phyloP scores from a whole-genome alignment of 2,113 vertebrate species.

The Machaerirhynchus nigripectus region DNA sequence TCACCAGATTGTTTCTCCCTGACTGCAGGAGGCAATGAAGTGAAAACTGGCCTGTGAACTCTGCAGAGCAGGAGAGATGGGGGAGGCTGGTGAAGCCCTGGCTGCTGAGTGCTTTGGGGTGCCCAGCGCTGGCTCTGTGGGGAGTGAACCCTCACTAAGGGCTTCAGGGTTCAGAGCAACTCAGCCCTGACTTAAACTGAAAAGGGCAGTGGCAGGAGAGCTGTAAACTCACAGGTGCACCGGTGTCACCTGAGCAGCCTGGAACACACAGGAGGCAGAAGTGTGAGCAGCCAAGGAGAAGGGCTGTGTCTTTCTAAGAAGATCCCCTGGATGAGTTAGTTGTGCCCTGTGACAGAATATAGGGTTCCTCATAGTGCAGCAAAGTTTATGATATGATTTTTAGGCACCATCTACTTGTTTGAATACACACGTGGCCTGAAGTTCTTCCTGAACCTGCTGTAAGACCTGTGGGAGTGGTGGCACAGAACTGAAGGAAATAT shows the following conservation, averaged over 20 bases:
- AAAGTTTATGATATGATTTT: background rate
- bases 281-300: background rate
- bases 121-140: background rate
- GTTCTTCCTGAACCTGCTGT: background rate
- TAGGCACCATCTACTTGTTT: background rate
- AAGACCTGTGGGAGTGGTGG: background rate
- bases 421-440: background rate
- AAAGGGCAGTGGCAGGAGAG: background rate
- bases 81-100: background rate
- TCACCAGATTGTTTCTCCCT: background rate
- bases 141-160: background rate
- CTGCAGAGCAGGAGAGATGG: background rate
- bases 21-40: background rate
- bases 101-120: background rate
- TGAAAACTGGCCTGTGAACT: background rate
- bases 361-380: background rate
- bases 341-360: background rate
- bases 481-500: background rate
- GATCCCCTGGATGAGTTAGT: no score
- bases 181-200: background rate
- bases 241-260: background rate
- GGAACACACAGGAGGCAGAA: rapidly evolving
- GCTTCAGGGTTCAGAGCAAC: background rate
- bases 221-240: background rate
- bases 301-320: background rate